A percentile compares a stretch with the other conserved stretches of the same genome.
Evolutionary conservation across 2,797 vertebrate species (phyloP).

Genomic region (Parotocinclus haroldoi): DNA sequence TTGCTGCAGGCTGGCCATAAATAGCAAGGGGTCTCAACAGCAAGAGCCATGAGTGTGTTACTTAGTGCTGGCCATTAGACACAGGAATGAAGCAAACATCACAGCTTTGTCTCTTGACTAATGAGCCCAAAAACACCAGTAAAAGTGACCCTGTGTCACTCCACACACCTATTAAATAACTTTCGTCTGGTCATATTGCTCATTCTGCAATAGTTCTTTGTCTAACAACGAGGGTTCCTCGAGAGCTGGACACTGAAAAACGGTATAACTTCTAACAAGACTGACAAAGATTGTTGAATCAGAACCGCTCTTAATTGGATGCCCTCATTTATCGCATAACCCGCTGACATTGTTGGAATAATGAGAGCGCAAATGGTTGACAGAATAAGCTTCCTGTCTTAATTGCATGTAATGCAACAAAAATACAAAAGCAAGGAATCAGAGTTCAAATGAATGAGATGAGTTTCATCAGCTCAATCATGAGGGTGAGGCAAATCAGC

Average conservation of each 20-base stretch:
- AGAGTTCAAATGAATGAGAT: not conserved
- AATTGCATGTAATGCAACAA: conserved; percentile 11
- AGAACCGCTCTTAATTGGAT: conserved; percentile 41
- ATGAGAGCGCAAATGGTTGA: conserved; percentile 2
- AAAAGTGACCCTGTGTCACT: conserved; percentile 62
- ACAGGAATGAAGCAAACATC: conserved; percentile 60
- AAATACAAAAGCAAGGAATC: conserved; percentile 6
- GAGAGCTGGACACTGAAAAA: conserved; percentile 32
- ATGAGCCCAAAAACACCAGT: conserved; percentile 60
- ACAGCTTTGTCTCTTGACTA: conserved; percentile 62
- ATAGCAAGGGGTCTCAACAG: conserved; percentile 38
- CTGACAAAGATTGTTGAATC: conserved; percentile 29
- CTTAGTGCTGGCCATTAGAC: conserved; percentile 59
- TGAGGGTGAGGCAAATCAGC: not conserved
- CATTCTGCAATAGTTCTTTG: conserved; percentile 20
- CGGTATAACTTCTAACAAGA: conserved; percentile 28
- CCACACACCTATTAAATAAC: conserved; percentile 68
- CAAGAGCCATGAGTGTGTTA: conserved; percentile 27
- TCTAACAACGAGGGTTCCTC: conserved; percentile 37
- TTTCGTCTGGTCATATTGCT: conserved; percentile 36
- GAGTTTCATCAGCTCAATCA: not conserved
- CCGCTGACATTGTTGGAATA: conserved; percentile 3
- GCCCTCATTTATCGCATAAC: conserved; percentile 18
- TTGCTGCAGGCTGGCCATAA: conserved; percentile 47
- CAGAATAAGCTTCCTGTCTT: conserved; percentile 1